phyloP scores from a whole-genome alignment of 2,888 invertebrate species.

The Cataglyphis altisquamis region DNA sequence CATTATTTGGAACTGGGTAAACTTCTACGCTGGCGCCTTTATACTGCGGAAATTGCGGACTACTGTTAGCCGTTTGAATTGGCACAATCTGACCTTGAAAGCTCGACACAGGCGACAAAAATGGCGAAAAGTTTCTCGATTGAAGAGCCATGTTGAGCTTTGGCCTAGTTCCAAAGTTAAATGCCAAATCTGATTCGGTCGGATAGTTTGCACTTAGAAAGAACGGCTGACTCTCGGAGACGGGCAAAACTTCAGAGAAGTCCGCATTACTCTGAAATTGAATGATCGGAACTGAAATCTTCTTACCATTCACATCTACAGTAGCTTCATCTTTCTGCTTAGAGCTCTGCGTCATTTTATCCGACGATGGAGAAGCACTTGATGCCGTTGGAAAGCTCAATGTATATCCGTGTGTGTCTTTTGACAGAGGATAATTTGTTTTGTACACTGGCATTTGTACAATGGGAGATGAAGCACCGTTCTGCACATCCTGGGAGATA shows the following conservation, averaged over 20 bases:
- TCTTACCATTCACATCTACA: slow-evolving; percentile 64
- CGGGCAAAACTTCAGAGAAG: slow-evolving; percentile 67
- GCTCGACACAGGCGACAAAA: slow-evolving; percentile 61
- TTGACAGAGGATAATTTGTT: slow-evolving; percentile 47
- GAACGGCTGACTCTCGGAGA: slow-evolving; percentile 74
- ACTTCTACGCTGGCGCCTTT: slow-evolving; percentile 73
- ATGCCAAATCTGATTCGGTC: slow-evolving; percentile 68
- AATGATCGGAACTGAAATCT: slow-evolving; percentile 71
- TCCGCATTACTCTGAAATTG: slow-evolving; percentile 70
- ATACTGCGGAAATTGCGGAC: slow-evolving; percentile 74
- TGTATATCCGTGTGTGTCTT: slow-evolving; percentile 53
- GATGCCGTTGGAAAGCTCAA: slow-evolving; percentile 43
- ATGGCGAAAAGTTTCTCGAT: slow-evolving; percentile 61
- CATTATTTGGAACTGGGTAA: slow-evolving; percentile 57
- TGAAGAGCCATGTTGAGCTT: slow-evolving; percentile 58
- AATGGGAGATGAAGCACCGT: not conserved
- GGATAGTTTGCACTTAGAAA: slow-evolving; percentile 71
- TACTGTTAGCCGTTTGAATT: slow-evolving; percentile 71
- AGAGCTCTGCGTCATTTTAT: slow-evolving; percentile 22
- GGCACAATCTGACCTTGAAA: slow-evolving; percentile 75
- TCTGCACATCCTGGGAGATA: slow-evolving; percentile 7
- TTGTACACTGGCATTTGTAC: slow-evolving; percentile 69
- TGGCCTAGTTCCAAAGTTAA: slow-evolving; percentile 53
- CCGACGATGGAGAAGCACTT: slow-evolving; percentile 25
- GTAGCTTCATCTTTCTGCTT: slow-evolving; percentile 37